Evolutionary conservation across 2,888 invertebrate genomes (phyloP).

Genomic region (Erebia ligea): DNA sequence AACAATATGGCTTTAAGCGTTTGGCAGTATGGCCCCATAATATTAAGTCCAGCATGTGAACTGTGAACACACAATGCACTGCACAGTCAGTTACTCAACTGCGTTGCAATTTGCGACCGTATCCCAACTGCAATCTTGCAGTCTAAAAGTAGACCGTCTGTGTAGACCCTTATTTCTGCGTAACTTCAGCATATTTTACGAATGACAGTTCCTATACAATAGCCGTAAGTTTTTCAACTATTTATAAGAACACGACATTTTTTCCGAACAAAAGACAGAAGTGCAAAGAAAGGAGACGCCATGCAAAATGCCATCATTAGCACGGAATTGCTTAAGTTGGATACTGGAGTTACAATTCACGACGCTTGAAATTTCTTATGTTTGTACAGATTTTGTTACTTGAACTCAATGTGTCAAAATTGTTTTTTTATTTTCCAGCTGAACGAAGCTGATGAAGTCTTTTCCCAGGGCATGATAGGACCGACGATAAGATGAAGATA

Average conservation of each 20-base stretch:
- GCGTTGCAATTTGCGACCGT: no score
- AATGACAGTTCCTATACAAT: slow-evolving; percentile 17
- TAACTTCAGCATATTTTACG: background rate
- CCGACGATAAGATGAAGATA: no score
- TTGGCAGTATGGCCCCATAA: no score
- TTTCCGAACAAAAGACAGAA: slow-evolving; percentile 33
- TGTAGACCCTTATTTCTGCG: background rate
- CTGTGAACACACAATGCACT: no score
- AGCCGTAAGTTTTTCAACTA: slow-evolving; percentile 15
- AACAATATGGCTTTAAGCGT: no score
- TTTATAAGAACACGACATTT: slow-evolving; percentile 20
- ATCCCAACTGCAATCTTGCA: no score
- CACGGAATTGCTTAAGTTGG: slow-evolving; percentile 41
- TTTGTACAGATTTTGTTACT: slow-evolving; percentile 30
- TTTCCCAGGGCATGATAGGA: no score
- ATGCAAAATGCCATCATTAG: slow-evolving; percentile 41
- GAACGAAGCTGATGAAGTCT: no score
- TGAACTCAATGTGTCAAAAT: background rate
- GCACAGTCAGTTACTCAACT: no score
- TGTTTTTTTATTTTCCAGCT: background rate
- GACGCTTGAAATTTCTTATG: slow-evolving; percentile 40
- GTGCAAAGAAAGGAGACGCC: slow-evolving; percentile 38
- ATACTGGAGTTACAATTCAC: slow-evolving; percentile 38
- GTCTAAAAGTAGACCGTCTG: no score
- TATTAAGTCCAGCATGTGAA: no score